phyloP scores from a whole-genome alignment of 2,113 vertebrate genomes.

The Gavialis gangeticus region DNA sequence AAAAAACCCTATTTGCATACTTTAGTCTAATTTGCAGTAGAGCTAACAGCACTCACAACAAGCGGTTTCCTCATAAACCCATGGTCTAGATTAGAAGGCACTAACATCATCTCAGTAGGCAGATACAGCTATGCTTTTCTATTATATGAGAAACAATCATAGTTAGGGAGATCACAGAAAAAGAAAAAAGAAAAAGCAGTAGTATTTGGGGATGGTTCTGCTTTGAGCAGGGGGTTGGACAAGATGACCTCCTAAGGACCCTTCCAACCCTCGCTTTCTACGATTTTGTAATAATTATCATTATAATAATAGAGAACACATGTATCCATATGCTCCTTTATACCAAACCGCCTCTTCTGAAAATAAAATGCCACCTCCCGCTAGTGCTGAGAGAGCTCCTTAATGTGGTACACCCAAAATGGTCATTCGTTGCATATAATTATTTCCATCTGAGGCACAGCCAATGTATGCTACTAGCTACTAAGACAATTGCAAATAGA shows the following conservation, averaged over 20 bases:
- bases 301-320: not conserved
- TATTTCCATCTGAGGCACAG: not conserved
- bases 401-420: not conserved
- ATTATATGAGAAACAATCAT: not conserved
- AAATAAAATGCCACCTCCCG: fast-evolving
- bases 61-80: not conserved
- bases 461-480: not conserved
- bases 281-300: not conserved
- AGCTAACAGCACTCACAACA: not conserved
- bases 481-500: not conserved
- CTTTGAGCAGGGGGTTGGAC: too few relatives aligned
- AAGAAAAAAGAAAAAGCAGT: not conserved
- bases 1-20: not conserved
- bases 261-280: too few relatives aligned
- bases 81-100: not conserved
- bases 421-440: too few relatives aligned
- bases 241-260: too few relatives aligned
- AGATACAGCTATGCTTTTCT: not conserved
- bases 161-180: not conserved
- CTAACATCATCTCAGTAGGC: not conserved
- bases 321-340: fast-evolving
- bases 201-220: too few relatives aligned
- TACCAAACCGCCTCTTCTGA: not conserved
- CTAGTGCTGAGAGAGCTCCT: not conserved
- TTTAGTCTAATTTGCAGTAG: not conserved